Base-by-base conservation (phyloP, 2,888 invertebrate genomes). In the Cephus rjabovi region DNA sequence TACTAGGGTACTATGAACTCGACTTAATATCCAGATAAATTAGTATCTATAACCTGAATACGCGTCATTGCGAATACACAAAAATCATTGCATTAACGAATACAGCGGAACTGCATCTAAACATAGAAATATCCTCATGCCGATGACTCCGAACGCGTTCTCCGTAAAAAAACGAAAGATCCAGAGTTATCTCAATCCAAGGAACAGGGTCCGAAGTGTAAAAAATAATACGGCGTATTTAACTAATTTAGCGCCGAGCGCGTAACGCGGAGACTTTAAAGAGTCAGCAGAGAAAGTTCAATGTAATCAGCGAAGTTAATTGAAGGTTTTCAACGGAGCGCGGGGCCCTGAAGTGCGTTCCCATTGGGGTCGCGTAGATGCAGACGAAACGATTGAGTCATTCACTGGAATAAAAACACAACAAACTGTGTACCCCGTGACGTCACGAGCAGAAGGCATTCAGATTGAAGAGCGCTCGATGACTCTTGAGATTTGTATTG, bases 381-480 rank as follows among this genome's bases (percentile, higher is more conserved):
- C 75, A 80, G 82, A 81, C 83, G 86, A 87, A 89, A 85, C 90
- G 90, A 91, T 91, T 89, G 90, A 91, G 86, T 91, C 90, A 90
- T 89, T 91, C 89, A 87, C 85, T 86, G 85, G 86, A 88, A 89
- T 89, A 89, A 91, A 90, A 91, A 90, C 88, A 89, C 86, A 86
- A 87, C 87, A 85, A 86, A 88, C 86, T 83, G 82, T 76, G 78
- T 79, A 81, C 81, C 82, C 81, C 80, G 89, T 90, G 90, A 90
- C 90, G 91, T 91, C 91, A 90, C 88, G 87, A 88, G 87, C 91
- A 91, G 91, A 91, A 91, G 91, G 90, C 89, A 91, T 91, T 91
- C 90, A 91, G 87, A 91, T 91, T 91, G 90, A 91, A 91, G 91
- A 90, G 90, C 88, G 83, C 89, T 90, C 91, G 89, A 91, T 91